Conservation (phyloP, 2,797 vertebrate genomes). For the Hyperoplus immaculatus region DNA sequence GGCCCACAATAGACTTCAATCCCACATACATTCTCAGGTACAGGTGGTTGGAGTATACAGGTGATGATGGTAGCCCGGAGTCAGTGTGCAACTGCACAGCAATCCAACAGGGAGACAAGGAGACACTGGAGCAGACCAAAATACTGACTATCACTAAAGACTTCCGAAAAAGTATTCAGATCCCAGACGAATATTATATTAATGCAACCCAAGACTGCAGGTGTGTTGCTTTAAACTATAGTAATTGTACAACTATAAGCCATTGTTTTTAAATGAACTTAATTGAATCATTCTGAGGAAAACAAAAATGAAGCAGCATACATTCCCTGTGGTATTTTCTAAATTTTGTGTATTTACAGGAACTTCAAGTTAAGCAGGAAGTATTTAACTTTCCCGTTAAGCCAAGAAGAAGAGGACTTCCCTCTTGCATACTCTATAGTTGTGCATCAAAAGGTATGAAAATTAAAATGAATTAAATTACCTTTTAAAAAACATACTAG, state of each 20-base stretch:
- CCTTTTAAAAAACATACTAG: not conserved
- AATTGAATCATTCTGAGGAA: not conserved
- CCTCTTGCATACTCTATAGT: conserved; percentile 93
- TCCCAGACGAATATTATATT: conserved; percentile 83
- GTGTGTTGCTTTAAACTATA: conserved; percentile 46
- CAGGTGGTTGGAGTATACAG: conserved; percentile 77
- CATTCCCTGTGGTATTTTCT: not conserved
- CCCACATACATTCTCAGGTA: not conserved
- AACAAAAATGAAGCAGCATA: not conserved
- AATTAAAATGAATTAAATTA: not conserved
- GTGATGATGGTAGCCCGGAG: conserved; percentile 67
- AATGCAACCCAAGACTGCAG: conserved; percentile 87
- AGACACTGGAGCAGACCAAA: conserved; percentile 84
- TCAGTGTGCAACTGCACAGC: conserved; percentile 85
- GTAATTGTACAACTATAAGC: not conserved
- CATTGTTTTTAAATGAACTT: not conserved
- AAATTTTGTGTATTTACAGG: conserved; percentile 31
- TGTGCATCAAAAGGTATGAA: conserved; percentile 88
- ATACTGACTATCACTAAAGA: conserved; percentile 80
- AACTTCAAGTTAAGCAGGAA: conserved; percentile 86
- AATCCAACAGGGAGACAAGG: conserved; percentile 83
- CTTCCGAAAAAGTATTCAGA: conserved; percentile 74
- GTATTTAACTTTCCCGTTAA: conserved; percentile 88
- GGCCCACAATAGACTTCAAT: not conserved
- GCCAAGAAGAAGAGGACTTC: conserved; percentile 89